phyloP scores from a whole-genome alignment of 2,888 invertebrate genomes.

The Buathra laborator region DNA sequence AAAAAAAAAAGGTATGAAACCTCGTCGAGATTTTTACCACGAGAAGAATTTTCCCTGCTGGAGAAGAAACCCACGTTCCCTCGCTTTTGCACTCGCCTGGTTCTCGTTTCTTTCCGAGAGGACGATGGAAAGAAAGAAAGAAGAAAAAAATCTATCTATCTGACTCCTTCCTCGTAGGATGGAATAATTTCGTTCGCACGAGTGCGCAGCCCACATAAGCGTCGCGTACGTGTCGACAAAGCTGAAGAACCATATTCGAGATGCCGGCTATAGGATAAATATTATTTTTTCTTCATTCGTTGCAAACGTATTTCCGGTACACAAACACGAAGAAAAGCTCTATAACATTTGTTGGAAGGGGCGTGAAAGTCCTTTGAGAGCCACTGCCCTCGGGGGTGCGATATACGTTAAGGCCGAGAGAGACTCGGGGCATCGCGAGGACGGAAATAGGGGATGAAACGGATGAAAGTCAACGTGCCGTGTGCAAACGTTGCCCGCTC shows the following conservation, averaged over 20 bases:
- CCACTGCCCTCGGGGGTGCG: slow-evolving; percentile 44
- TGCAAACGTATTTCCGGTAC: neutral
- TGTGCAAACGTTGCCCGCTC: slow-evolving; percentile 34
- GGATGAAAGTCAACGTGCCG: slow-evolving; percentile 62
- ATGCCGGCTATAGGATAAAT: slow-evolving; percentile 32
- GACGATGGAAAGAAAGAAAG: neutral
- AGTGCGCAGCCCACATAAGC: neutral
- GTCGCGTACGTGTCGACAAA: slow-evolving; percentile 6
- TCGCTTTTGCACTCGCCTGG: slow-evolving; percentile 6
- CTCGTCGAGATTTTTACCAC: slow-evolving; percentile 51
- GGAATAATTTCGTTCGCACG: slow-evolving; percentile 11
- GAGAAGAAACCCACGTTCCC: slow-evolving; percentile 1
- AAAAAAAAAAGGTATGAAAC: slow-evolving; percentile 28
- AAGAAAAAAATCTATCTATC: slow-evolving; percentile 1
- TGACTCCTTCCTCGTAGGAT: neutral
- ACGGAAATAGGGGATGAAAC: slow-evolving; percentile 66
- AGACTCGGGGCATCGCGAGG: slow-evolving; percentile 40
- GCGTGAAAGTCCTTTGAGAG: slow-evolving; percentile 60
- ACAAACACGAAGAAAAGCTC: slow-evolving; percentile 24
- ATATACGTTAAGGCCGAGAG: slow-evolving; percentile 15
- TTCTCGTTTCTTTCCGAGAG: neutral
- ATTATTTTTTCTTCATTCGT: slow-evolving; percentile 41
- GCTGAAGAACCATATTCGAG: slow-evolving; percentile 10
- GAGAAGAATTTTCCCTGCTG: slow-evolving; percentile 21
- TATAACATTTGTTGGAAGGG: neutral